Conservation (phyloP, 1,140 invertebrate genomes). For the Kradibia gibbosae region DNA sequence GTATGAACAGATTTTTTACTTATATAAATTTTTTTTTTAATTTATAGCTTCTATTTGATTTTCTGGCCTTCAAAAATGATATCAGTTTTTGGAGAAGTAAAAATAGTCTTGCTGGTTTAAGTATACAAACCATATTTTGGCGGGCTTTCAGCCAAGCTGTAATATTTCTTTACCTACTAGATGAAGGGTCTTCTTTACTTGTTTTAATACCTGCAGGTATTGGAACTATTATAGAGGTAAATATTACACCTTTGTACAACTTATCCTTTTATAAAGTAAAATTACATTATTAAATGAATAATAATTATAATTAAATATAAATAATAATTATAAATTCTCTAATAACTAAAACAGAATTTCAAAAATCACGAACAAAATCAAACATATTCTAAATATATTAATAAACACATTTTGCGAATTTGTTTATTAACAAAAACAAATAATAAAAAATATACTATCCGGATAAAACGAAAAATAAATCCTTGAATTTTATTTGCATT, state of each 20-base stretch:
- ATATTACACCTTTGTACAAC: constrained; percentile 50
- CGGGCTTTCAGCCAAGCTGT: constrained; percentile 92
- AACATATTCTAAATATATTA: too few species aligned
- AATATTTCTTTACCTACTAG: constrained; percentile 94
- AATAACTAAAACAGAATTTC: not conserved
- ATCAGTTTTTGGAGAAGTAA: constrained; percentile 93
- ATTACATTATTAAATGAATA: too few species aligned
- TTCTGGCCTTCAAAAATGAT: constrained; percentile 98
- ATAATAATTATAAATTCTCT: not conserved
- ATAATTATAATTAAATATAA: too few species aligned
- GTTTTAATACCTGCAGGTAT: constrained; percentile 91
- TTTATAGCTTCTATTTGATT: constrained; percentile 93
- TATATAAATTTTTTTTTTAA: constrained; percentile 13
- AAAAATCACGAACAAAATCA: too few species aligned
- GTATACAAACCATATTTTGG: constrained; percentile 91
- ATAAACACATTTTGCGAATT: too few species aligned
- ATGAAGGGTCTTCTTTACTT: constrained; percentile 93
- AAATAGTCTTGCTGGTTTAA: constrained; percentile 90
- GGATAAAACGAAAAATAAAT: too few species aligned
- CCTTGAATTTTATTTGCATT: too few species aligned
- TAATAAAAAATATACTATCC: too few species aligned
- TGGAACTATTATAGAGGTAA: constrained; percentile 89
- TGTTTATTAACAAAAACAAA: too few species aligned
- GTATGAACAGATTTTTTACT: not conserved
- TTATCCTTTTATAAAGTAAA: not conserved